Conservation (phyloP, 2,113 vertebrate genomes). For the Pseudonaja textilis region DNA sequence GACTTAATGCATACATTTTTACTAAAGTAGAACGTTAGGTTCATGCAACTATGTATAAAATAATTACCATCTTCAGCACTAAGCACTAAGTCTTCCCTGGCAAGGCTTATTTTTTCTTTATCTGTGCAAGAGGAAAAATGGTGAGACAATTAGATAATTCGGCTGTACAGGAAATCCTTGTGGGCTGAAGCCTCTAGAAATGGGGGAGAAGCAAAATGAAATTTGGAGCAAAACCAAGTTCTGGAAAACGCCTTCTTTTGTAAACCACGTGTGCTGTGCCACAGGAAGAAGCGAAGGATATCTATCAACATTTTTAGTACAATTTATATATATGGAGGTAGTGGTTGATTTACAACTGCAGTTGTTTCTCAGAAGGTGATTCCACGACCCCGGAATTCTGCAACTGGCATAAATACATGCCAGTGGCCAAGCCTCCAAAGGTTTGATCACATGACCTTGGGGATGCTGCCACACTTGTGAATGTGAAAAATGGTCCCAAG, state of each 20-base stretch:
- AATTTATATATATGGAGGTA: constrained; percentile 28
- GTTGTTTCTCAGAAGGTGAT: background rate
- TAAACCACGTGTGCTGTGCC: constrained; percentile 20
- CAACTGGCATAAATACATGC: background rate
- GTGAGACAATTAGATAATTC: constrained; percentile 61
- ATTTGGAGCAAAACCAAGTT: background rate
- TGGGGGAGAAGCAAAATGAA: constrained; percentile 48
- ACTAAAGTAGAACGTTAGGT: constrained; percentile 24
- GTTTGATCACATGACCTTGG: background rate
- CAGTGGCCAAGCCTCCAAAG: background rate
- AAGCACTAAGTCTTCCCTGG: constrained; percentile 72
- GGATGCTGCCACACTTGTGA: background rate
- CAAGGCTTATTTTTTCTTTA: constrained; percentile 68
- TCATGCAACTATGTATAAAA: constrained; percentile 65
- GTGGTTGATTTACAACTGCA: background rate
- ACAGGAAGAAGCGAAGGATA: constrained; percentile 34
- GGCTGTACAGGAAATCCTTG: constrained; percentile 32
- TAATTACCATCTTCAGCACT: constrained; percentile 85
- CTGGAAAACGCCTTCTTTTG: constrained; percentile 48
- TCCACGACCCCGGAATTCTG: background rate
- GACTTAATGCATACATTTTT: background rate
- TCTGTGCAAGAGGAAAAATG: constrained; percentile 72
- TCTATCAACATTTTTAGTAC: constrained; percentile 9
- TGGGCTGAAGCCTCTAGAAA: constrained; percentile 31
- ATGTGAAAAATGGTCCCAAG: background rate